phyloP scores from a whole-genome alignment of 2,113 vertebrate genomes.

The Poeciliopsis retropinna region DNA sequence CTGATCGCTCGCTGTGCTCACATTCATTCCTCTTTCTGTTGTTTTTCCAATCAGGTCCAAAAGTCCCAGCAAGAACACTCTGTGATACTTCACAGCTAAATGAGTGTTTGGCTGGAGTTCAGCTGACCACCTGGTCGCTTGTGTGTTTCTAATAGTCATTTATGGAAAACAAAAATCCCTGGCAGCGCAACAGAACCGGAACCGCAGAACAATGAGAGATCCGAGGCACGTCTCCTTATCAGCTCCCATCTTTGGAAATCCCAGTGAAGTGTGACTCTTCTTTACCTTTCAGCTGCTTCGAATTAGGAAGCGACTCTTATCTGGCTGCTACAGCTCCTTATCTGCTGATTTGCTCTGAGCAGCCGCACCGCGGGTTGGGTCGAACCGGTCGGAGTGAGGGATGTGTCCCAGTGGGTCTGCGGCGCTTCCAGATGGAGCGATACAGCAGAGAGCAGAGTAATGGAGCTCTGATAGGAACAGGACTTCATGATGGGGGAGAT shows the following conservation, averaged over 20 bases:
- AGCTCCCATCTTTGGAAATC: constrained; percentile 29
- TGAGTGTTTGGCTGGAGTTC: constrained; percentile 17
- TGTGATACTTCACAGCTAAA: constrained; percentile 6
- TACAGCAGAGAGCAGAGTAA: constrained; percentile 36
- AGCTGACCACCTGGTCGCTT: constrained; percentile 24
- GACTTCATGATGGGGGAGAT: constrained; percentile 20
- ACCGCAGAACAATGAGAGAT: constrained; percentile 53
- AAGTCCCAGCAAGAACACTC: background rate
- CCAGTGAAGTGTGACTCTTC: constrained; percentile 48
- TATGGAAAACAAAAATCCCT: constrained; percentile 34
- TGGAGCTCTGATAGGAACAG: constrained; percentile 30
- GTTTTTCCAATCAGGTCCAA: constrained; percentile 9
- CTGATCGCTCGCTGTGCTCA: background rate
- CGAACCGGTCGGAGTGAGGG: background rate
- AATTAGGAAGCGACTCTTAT: constrained; percentile 49
- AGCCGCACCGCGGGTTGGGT: constrained; percentile 16
- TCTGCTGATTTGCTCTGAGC: constrained; percentile 22
- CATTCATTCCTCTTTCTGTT: background rate
- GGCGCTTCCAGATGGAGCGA: constrained; percentile 21
- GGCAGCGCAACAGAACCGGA: constrained; percentile 52
- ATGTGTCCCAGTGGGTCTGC: constrained; percentile 30
- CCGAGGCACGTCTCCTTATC: constrained; percentile 34
- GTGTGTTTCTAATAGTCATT: constrained; percentile 27
- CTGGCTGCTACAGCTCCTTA: constrained; percentile 27
- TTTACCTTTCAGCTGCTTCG: constrained; percentile 53